Conservation (phyloP, 1,140 invertebrate species). For the Drosophila serrata region DNA sequence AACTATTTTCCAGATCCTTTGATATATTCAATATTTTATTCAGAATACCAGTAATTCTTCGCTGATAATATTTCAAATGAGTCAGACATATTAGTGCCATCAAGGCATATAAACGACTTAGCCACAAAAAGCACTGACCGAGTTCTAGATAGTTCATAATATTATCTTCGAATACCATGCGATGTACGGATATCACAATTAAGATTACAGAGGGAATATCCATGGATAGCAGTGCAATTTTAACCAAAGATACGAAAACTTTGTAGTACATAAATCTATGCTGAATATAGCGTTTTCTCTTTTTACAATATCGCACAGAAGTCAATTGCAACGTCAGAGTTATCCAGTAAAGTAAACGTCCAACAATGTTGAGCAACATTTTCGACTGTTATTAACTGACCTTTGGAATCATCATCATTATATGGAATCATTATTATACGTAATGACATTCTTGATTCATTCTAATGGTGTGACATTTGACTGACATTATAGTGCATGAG, state of each 20-base stretch:
- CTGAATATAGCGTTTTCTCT: constrained; percentile 16
- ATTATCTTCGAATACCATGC: not conserved
- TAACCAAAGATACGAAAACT: not conserved
- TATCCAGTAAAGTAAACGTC: constrained; percentile 16
- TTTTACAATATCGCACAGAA: constrained; percentile 12
- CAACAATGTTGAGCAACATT: constrained; percentile 27
- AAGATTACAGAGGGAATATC: constrained; percentile 6
- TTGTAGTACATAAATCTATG: not conserved
- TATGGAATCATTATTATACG: not conserved
- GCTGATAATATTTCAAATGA: constrained; percentile 21
- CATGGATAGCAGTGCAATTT: not conserved
- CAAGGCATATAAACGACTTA: constrained; percentile 6
- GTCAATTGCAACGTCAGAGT: constrained; percentile 15
- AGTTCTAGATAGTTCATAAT: not conserved
- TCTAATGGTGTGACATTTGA: constrained; percentile 18
- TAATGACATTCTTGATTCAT: constrained; percentile 16
- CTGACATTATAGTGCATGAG: not conserved
- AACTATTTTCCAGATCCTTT: constrained; percentile 5
- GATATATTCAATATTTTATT: constrained; percentile 25
- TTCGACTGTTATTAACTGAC: constrained; percentile 7
- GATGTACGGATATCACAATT: not conserved
- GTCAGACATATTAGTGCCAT: constrained; percentile 12
- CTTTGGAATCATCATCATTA: not conserved
- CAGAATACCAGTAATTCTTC: not conserved
- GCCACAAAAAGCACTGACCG: not conserved